Conservation (phyloP, 1,140 invertebrate genomes). For the Drosophila sucinea region DNA sequence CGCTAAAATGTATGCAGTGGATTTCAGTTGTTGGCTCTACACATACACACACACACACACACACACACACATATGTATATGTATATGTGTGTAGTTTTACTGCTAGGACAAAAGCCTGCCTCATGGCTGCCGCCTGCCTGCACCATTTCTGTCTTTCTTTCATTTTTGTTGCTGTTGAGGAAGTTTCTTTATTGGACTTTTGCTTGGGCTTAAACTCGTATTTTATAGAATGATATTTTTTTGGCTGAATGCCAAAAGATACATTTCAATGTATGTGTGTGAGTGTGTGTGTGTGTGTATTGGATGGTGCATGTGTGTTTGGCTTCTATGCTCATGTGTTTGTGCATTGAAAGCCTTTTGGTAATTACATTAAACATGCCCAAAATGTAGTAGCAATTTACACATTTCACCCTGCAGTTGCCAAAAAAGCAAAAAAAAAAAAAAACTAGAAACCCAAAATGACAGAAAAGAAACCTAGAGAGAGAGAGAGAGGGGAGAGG, state of each 20-base stretch:
- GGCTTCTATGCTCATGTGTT: conserved; percentile 61
- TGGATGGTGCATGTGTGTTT: conserved; percentile 34
- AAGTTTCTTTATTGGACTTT: conserved; percentile 79
- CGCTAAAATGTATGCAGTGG: conserved; percentile 10
- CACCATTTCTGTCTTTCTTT: conserved; percentile 49
- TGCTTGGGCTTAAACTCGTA: conserved; percentile 75
- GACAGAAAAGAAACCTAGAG: not conserved
- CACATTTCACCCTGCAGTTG: conserved; percentile 47
- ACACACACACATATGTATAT: not conserved
- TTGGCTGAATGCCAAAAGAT: conserved; percentile 62
- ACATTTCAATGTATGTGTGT: conserved; percentile 18
- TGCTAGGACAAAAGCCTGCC: conserved; percentile 15
- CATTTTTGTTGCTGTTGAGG: conserved; percentile 25
- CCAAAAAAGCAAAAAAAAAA: not conserved
- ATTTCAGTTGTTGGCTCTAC: conserved; percentile 2
- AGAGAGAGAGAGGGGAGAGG: not conserved
- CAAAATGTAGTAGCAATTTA: conserved; percentile 80
- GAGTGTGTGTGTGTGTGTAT: conserved; percentile 22
- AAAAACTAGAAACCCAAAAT: not conserved
- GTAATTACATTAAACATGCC: conserved; percentile 81
- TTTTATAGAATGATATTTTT: conserved; percentile 80
- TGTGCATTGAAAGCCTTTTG: conserved; percentile 78
- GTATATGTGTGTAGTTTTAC: not conserved
- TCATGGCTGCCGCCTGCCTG: conserved; percentile 10
- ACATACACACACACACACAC: not conserved